A percentile compares a stretch with the other conserved stretches of the same genome.
These are phyloP conservation scores for Conchocele bisecta DNA, from an alignment of 2,888 invertebrate genomes.

Conservation along the genomic window DNA sequence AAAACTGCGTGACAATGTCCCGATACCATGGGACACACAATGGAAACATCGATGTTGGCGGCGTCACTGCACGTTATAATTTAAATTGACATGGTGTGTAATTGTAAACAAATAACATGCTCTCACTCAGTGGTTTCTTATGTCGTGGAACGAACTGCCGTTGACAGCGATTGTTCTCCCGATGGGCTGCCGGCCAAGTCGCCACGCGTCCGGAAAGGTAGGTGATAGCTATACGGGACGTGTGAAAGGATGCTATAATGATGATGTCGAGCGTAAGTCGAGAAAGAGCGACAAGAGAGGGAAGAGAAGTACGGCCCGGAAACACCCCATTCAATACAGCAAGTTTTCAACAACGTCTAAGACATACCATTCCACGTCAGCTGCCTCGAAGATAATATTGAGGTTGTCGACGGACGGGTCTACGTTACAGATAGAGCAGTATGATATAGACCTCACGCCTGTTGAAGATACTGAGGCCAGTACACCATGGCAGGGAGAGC, in stretches of 20 bases:
- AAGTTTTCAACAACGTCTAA: slow-evolving; percentile 59
- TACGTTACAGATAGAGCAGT: slow-evolving; percentile 67
- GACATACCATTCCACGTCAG: slow-evolving; percentile 55
- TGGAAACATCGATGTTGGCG: too few species aligned
- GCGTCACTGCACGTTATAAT: too few species aligned
- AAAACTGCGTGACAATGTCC: too few species aligned
- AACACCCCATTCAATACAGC: slow-evolving; percentile 35
- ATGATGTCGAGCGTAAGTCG: slow-evolving; percentile 28
- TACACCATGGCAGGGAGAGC: too few species aligned
- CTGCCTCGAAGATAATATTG: slow-evolving; percentile 66
- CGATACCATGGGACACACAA: too few species aligned
- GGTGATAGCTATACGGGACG: slow-evolving; percentile 48
- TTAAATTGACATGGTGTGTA: too few species aligned
- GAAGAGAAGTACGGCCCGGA: slow-evolving; percentile 13
- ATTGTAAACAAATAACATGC: too few species aligned
- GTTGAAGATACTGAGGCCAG: too few species aligned
- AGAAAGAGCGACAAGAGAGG: slow-evolving; percentile 34
- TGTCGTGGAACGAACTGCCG: too few species aligned
- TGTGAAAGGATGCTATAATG: slow-evolving; percentile 28
- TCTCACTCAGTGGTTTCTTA: too few species aligned
- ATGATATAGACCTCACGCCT: slow-evolving; percentile 64
- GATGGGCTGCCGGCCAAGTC: slow-evolving; percentile 56
- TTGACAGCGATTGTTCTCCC: too few species aligned
- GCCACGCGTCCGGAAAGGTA: slow-evolving; percentile 36
- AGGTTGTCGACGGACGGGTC: slow-evolving; percentile 69